Evolutionary conservation across 2,888 invertebrate genomes (phyloP), one percentile per base, ranked within the genome.

Genomic region (Pseudococcus longispinus): DNA sequence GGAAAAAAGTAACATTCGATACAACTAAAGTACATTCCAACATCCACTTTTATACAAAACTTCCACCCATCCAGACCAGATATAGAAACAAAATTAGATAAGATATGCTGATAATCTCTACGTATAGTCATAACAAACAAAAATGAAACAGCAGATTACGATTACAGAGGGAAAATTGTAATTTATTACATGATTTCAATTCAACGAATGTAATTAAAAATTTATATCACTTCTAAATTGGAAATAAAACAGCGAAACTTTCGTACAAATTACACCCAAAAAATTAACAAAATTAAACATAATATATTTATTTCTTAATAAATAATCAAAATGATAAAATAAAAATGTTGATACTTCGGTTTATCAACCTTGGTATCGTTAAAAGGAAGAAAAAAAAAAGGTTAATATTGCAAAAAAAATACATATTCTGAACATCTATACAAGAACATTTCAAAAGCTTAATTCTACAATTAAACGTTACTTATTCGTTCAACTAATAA

Each of bases 401-500:
- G 84, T 84, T 84, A 84, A 77, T 86, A 86, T 86, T 86, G 86
- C 86, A 86, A 85, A 65, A 60, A 85, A 80, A 74, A 86, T 51
- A 44, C 51, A 32, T 70, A 84, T 84, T 80, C 84, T 84, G 84
- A 42, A 60, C 55, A 85, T 85, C 74, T 77, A 86, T 86, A 86
- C 86, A 86, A 77, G 86, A 86, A 86, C 86, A 86, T 80, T 51
- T 65, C 65, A 80, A 86, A 86, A 86, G 77, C 77, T 77, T 86
- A 77, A 44, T 77, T 26, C 86, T 86, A 86, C 86, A 80, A 86
- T 86, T 86, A 86, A 51, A 86, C 77, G 46, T 77, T 86, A 37
- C 37, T 37, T 37, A 86, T 86, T 86, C 86, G 86, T 86, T 86
- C 86, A 80, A 74, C 86, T 80, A 86, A 86, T 86, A 86, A 86